These are phyloP conservation scores for Sinocyclocheilus rhinocerous DNA, from an alignment of 2,113 vertebrate genomes.

Conservation along the genomic window DNA sequence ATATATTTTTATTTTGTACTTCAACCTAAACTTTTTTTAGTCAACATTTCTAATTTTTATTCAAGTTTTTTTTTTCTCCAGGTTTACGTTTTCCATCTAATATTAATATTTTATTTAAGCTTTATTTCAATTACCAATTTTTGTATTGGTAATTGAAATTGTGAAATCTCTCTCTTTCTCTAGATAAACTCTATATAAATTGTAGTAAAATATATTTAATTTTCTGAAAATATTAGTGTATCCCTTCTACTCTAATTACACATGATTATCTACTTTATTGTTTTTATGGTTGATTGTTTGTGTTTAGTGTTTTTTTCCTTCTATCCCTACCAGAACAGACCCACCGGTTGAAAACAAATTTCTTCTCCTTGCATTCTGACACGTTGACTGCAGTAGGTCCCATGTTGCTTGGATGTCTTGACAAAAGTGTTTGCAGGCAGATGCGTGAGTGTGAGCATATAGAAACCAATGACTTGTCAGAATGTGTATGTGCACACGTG, in stretches of 20 bases:
- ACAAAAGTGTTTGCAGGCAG: conserved; percentile 1
- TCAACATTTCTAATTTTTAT: too few relatives aligned
- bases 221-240: background rate
- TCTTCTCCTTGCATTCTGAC: background rate
- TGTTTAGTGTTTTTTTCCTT: background rate
- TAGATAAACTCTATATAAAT: background rate
- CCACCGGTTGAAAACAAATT: background rate
- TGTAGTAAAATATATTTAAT: background rate
- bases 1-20: background rate
- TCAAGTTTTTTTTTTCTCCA: background rate
- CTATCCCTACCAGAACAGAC: background rate
- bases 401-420: conserved; percentile 3
- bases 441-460: conserved; percentile 19
- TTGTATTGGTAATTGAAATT: too few relatives aligned
- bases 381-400: background rate
- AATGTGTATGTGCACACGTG: conserved; percentile 11
- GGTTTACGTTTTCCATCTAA: background rate
- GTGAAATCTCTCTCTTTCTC: background rate
- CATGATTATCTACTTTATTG: background rate
- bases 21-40: background rate
- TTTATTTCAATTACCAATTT: background rate
- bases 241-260: background rate
- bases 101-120: background rate
- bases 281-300: background rate
- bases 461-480: conserved; percentile 13